Base-by-base conservation (phyloP, 2,113 vertebrate genomes). In the Platichthys flesus region DNA sequence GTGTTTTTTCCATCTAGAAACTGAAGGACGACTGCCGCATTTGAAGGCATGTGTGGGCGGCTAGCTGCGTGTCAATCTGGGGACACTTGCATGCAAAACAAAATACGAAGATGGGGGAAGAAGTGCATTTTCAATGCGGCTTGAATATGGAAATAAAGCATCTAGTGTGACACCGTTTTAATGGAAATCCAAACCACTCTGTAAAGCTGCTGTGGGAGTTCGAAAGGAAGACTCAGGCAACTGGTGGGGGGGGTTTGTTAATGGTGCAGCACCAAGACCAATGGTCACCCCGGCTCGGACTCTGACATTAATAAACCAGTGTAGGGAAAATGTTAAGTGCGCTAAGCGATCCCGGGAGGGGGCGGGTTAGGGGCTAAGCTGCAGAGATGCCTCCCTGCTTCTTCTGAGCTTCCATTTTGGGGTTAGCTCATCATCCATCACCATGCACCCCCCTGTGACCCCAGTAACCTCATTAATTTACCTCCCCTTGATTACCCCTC, bases 381-480 rank as follows among this genome's bases (percentile, higher is more conserved):
- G 77, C 56, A 16, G 58, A 75, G 67, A 78, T 69, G 61, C 64
- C 74, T 67, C 52, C 74, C 42, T 45, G 79, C 76, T 82, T 79
- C 67, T 87, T 81, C 76, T 40, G 66, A 75, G 76, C 83, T 85
- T 73, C 69, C 74, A 77, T 86, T 92, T 90, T 76, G 73, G 85
- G 79, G 82, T 90, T 85, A 83, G 76, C 57, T 90, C 79, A 80
- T 88, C 88, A 93, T 93, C 85, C 83, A 90, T 91, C 88, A 90
- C 69, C 62, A 45, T 10, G 24, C 55, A 71, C 62, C 76, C 85
- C 75, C 75, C 35, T 55, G 67, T 23, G 60, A 90, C 89, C 83
- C 80, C 57, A 66, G 78, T 84, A 85, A 93, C 83, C 86, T 92
- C 89, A 93, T 93, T 93, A 90, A 91, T 91, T 89, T 87, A 78